These are phyloP conservation scores for Poeciliopsis turrubarensis DNA, from an alignment of 2,113 vertebrate species.

Conservation along the genomic window DNA sequence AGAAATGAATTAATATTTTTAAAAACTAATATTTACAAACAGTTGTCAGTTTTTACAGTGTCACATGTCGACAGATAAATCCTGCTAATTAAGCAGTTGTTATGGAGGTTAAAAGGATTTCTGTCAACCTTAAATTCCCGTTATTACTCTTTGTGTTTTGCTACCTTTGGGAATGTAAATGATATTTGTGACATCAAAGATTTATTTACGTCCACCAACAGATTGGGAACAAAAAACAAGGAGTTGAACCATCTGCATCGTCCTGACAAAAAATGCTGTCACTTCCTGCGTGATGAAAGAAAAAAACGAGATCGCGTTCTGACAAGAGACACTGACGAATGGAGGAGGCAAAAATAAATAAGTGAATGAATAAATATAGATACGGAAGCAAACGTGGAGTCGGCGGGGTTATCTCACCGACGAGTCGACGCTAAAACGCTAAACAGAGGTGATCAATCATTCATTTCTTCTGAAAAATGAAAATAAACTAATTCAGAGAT, in stretches of 20 bases:
- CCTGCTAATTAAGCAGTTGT: constrained; percentile 9
- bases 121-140: constrained; percentile 14
- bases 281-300: constrained; percentile 67
- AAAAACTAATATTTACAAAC: neutral
- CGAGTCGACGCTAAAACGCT: neutral
- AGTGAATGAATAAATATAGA: constrained; percentile 72
- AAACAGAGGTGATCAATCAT: constrained; percentile 57
- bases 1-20: neutral
- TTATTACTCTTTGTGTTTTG: constrained; percentile 20
- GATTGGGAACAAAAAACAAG: constrained; percentile 45
- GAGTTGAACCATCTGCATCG: constrained; percentile 54
- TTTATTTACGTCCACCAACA: constrained; percentile 62
- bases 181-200: constrained; percentile 45
- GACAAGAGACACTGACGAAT: constrained; percentile 43
- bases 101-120: constrained; percentile 22
- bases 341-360: constrained; percentile 53
- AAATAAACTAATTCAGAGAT: constrained; percentile 23
- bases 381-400: constrained; percentile 26
- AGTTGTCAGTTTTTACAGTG: neutral
- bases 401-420: constrained; percentile 34
- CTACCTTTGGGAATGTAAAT: constrained; percentile 17
- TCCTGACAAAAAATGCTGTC: constrained; percentile 65
- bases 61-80: neutral
- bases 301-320: constrained; percentile 20
- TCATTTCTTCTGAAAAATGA: constrained; percentile 22